Evolutionary conservation across 2,113 vertebrate genomes (phyloP), one percentile per base, ranked within the genome.

Genomic region (Dasyprocta punctata): DNA sequence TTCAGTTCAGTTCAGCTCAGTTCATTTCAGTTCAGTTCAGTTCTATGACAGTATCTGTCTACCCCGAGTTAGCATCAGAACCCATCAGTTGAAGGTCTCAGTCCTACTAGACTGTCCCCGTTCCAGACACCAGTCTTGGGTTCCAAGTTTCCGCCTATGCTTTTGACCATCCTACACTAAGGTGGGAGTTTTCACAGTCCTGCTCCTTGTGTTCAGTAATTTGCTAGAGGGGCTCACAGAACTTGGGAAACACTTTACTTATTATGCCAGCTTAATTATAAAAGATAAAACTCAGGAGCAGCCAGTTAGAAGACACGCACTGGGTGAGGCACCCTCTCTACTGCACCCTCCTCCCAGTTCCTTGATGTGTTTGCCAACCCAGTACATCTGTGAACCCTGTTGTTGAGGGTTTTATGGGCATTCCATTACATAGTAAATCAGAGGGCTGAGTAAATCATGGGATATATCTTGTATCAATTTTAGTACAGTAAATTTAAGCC

Each of bases 121-220:
- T 11, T 44, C 58, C 26, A 60, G 33, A 67, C 5, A 44, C 58
- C 67, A 85, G 2, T 4, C 12, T 0, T 1, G 8, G 0, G 6
- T 65, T 13, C 65, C 30, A 5, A 61, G 24, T 10, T 13, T 56
- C 38, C 44, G 24, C 63, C 41, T 56, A 4, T 30, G 30, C 52
- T 5, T 44, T 47, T 89, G 67, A 16, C 19, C 16, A 56, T 5
- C n/a, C 20, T 41, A 44, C 19, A 33, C 17, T 52, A 61, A 88
- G 58, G n/a, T n/a, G 12, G 41, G 22, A 11, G 1, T 63, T 49
- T 75, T 14, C 54, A 28, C 33, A 30, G 4, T 20, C 33, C 9
- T 44, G 30, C 56, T 54, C 19, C 17, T 36, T 8, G 19, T 8
- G 4, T 83, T 49, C 16, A 10, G 33, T 67, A 52, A 41, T 65